Evolutionary conservation across 2,888 invertebrate species (phyloP), one percentile per base, ranked within the genome.

Genomic region (Euphydryas editha): DNA sequence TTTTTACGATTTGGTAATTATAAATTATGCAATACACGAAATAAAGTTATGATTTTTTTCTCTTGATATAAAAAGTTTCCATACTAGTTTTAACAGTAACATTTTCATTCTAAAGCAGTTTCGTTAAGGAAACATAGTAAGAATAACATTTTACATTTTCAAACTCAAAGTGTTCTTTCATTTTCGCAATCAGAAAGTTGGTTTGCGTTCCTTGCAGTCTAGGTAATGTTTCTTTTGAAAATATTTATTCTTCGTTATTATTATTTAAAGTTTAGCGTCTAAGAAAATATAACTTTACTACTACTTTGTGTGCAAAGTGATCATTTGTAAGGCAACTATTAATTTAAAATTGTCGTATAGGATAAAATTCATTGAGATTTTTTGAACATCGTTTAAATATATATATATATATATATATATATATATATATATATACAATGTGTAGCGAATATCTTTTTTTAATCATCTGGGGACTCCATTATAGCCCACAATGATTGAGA

Each of bases 111-210:
- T 51, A 57, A 46, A 62, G 59, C 62, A 62, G 68, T 51, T 59
- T 62, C 49, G 42, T 62, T 65, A 15, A 54, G 24, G 30, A 21
- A 62, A 64, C 46, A 61, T 51, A 64, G 61, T 56, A 68, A 68
- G 61, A 60, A 62, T 61, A 44, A 44, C 42, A n/a, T 44, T 44
- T 44, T 44, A 44, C n/a, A 39, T 69, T 61, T 62, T 46, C 18
- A 55, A 67, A 69, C 61, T 47, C 54, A 59, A 65, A 68, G 30
- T 63, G 60, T 60, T 65, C 65, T 67, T 67, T 69, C 62, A 59
- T 70, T 66, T 56, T 64, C 61, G 59, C 67, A 69, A 71, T 68
- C 69, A 69, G 67, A 61, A 69, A 71, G 65, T 69, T 65, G 49
- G 56, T 65, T 59, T 44, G 57, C 46, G 57, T 62, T 69, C 62